Base-by-base conservation (phyloP, 2,113 vertebrate genomes). In the Nothocercus julius region DNA sequence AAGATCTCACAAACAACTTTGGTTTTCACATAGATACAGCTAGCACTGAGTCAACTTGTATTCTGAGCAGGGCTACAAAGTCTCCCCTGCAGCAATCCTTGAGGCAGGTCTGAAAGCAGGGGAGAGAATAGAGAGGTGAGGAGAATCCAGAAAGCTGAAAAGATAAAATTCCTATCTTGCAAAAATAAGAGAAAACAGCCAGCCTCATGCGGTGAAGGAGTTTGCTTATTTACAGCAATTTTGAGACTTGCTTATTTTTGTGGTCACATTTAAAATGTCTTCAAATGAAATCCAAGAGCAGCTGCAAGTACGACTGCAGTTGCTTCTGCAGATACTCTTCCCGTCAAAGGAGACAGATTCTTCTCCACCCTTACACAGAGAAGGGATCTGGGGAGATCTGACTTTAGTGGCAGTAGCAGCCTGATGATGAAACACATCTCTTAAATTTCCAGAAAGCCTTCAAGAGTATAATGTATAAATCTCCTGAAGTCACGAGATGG, bases 341-440 rank as follows among this genome's bases (percentile, higher is more conserved):
- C 15, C 25, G 42, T 28, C 1, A 0, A 15, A 7, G 25, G 32
- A 53, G 24, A 5, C 56, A 16, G 25, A 61, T 81, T 72, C 51
- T 44, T 58, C 15, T 20, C n/a, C 49, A 28, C 13, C 40, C 28
- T 78, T n/a, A 58, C 24, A 27, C 8, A 56, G 58, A 64, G 12
- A 6, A 4, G 1, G 1, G 40, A 21, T 73, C 49, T 74, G n/a
- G 20, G 66, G 17, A 51, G 25, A 62, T 32, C 9, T 27, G 2
- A 9, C 14, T 67, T 24, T 12, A 51, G 19, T 66, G 34, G 42
- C 0, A 66, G 42, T 6, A 56, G 16, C 32, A 67, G 24, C 24
- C 15, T 22, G 22, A 32, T 54, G 20, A 32, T 38, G 61, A 82
- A 73, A 45, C 16, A 44, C 11, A 13, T 17, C 24, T 74, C 30